Evolutionary conservation across 35 echinoderm and acorn worm species (phyloP), one percentile per base, ranked within the genome.

Genomic region (Hemicentrotus pulcherrimus): DNA sequence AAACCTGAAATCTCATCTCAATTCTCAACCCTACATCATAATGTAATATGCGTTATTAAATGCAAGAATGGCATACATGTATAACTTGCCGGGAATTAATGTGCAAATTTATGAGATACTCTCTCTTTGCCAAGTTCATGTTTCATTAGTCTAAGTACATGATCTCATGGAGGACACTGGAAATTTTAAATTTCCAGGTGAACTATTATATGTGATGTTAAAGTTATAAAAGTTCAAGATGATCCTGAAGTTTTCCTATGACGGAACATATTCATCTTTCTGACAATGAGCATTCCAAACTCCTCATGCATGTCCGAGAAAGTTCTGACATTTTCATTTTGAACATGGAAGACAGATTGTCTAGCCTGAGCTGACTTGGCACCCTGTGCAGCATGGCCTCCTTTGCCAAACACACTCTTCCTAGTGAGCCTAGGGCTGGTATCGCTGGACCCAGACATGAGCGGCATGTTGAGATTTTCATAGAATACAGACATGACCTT

Each of bases 291-390:
- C 87, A 99, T 92, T 16, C 98, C 98, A 95, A 99, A 99, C 41
- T 99, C 97, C 48, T 96, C 94, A 31, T 99, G 98, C 96, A 99
- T 97, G 47, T 99, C 98, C 16, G 96, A 48, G 88, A 99, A 99
- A 32, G 97, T 96, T 31, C 98, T 61, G 16, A 97, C 92, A 47
- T 97, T 95, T 22, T 94, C 31, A 28, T 97, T 96, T 71, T 99
- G 98, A 89, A 96, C 98, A 91, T 99, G 98, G 92, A 96, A 99
- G 9, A 97, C 92, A 35, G 98, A 92, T 8, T 96, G 94, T 91
- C 94, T 96, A 31, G 95, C 89, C n/a, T 97, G 94, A 28, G 94
- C 65, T 31, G 70, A 90, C 65, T 86, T 48, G 7, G 58, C 61
- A 9, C 94, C 96, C 94, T 94, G 86, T 31, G n/a, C 91, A 58